phyloP scores from a whole-genome alignment of 2,888 invertebrate species.

The Lasioglossum zephyrum region DNA sequence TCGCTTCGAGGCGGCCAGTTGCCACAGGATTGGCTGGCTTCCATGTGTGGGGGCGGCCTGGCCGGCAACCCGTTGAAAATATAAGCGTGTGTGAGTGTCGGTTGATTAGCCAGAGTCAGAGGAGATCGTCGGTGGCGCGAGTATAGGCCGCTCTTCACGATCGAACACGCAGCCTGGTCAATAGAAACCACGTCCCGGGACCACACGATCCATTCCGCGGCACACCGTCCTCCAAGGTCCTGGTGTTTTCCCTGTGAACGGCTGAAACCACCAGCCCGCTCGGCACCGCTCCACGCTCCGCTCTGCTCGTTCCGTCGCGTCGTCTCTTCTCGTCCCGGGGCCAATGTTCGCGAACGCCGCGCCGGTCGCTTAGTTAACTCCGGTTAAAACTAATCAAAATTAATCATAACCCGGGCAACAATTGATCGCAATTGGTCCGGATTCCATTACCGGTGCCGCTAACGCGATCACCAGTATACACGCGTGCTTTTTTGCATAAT shows the following conservation, averaged over 20 bases:
- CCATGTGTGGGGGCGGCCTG: conserved; percentile 78
- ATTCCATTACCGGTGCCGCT: conserved; percentile 79
- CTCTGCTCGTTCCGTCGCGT: background rate
- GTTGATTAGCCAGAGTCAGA: conserved; percentile 81
- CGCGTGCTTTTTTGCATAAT: conserved; percentile 59
- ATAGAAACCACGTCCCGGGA: conserved; percentile 34
- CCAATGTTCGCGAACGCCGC: conserved; percentile 37
- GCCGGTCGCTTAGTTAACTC: conserved; percentile 79
- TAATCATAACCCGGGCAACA: conserved; percentile 83
- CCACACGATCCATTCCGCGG: conserved; percentile 17
- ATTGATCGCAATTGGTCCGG: conserved; percentile 83
- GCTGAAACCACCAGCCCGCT: background rate
- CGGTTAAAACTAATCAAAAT: conserved; percentile 81
- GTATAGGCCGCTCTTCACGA: conserved; percentile 48
- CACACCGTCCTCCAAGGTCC: conserved; percentile 39
- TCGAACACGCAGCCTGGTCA: conserved; percentile 25
- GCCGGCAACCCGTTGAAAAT: conserved; percentile 79
- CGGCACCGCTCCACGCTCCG: background rate
- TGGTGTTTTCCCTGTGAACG: conserved; percentile 1
- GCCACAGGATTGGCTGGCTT: conserved; percentile 77
- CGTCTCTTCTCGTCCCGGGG: background rate
- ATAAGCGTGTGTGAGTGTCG: conserved; percentile 82
- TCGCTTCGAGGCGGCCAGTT: conserved; percentile 50
- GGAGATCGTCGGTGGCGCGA: conserved; percentile 75
- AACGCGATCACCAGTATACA: conserved; percentile 40